phyloP scores from a whole-genome alignment of 2,888 invertebrate genomes.

The Mayetiola destructor region DNA sequence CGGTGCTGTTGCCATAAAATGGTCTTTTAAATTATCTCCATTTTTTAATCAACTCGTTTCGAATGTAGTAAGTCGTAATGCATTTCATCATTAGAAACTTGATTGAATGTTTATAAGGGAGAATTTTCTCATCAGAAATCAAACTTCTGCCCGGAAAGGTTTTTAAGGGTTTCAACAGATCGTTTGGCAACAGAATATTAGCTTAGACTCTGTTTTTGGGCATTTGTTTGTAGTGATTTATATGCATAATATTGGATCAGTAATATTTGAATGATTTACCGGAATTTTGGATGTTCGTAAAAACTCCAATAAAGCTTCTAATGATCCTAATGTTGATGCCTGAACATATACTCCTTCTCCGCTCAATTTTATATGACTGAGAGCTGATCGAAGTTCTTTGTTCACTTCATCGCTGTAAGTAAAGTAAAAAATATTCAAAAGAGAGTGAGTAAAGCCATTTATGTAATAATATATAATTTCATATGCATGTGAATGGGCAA shows the following conservation, averaged over 20 bases:
- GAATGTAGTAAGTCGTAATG: too few relatives aligned
- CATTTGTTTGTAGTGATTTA: not conserved
- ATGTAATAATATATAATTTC: not conserved
- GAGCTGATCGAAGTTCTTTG: slow-evolving; percentile 70
- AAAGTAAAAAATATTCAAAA: not conserved
- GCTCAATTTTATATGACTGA: slow-evolving; percentile 80
- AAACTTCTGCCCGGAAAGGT: too few relatives aligned
- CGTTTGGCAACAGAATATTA: too few relatives aligned
- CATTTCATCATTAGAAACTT: too few relatives aligned
- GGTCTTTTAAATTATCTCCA: too few relatives aligned
- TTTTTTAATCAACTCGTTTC: too few relatives aligned
- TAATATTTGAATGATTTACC: slow-evolving; percentile 49
- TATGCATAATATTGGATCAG: not conserved
- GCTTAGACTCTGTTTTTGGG: too few relatives aligned
- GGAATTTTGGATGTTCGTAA: slow-evolving; percentile 84
- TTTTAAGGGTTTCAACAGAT: too few relatives aligned
- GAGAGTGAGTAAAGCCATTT: not conserved
- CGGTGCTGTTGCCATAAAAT: too few relatives aligned
- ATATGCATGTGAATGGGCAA: not conserved
- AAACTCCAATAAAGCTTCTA: slow-evolving; percentile 93
- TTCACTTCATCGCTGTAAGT: slow-evolving; percentile 71
- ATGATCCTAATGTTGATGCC: slow-evolving; percentile 95
- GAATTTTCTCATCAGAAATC: too few relatives aligned
- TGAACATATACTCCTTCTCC: slow-evolving; percentile 97
- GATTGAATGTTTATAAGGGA: too few relatives aligned